Evolutionary conservation across 2,113 vertebrate genomes (phyloP), one percentile per base, ranked within the genome.

Genomic region (Grammomys dolichurus): DNA sequence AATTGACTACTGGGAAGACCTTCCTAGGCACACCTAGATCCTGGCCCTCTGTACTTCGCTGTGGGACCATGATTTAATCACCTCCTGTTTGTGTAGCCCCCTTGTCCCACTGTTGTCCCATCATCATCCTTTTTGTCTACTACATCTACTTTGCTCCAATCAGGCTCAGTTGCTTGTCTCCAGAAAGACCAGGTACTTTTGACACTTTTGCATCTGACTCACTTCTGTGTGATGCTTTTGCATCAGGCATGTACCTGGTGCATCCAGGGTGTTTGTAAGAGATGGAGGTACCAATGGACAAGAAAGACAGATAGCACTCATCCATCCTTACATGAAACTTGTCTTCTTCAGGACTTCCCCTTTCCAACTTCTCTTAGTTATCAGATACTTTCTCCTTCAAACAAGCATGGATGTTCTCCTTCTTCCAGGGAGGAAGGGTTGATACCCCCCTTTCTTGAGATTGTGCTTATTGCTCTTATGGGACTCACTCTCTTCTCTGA

Each of bases 161-260:
- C 11, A 1, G 2, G 48, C 56, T 70, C 16, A 40, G 0, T 78
- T 28, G 7, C 56, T 54, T 51, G 2, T 43, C 26, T 31, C 43
- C 7, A 48, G 58, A 54, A 87, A 58, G 85, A 51, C 8, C 48
- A 0, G 0, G 0, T 7, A 9, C 10, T 33, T 43, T 73, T 33
- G 10, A 17, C 26, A 56, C 54, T 63, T 90, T 24, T 90, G 73
- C 58, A 26, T 31, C 48, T 51, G 36, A 14, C 0, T 65, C 51
- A 28, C 46, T 28, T 80, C 80, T 58, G 36, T 54, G 5, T 60
- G 73, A 54, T 81, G 0, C 16, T 58, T 72, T 31, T 28, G 26
- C 10, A 65, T 28, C 9, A 65, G 10, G 58, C 20, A 4, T 48
- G 63, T 24, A 46, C 2, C 70, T 28, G n/a, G 56, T 20, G 2